These are phyloP conservation scores for Melikaiella ostensackeni DNA, from an alignment of 2,888 invertebrate species.

Conservation along the genomic window DNA sequence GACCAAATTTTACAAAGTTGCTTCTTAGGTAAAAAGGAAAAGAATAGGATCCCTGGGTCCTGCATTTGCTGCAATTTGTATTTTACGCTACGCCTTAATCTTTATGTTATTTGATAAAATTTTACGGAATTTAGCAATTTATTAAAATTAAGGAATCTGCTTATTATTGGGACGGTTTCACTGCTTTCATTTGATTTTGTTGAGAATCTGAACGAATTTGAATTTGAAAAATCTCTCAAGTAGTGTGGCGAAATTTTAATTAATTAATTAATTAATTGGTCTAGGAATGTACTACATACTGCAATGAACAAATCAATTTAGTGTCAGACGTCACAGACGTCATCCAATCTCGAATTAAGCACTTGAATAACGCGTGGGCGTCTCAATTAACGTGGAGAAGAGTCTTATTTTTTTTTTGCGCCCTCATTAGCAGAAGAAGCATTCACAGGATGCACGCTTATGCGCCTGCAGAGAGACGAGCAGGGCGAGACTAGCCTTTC, in stretches of 20 bases:
- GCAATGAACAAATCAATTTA: constrained; percentile 17
- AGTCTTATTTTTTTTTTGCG: constrained; percentile 28
- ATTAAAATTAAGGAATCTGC: too few relatives aligned
- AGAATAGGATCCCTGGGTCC: too few relatives aligned
- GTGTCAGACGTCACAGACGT: background rate
- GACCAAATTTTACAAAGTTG: too few relatives aligned
- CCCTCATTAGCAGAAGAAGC: constrained; percentile 22
- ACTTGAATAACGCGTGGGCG: constrained; percentile 22
- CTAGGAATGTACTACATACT: background rate
- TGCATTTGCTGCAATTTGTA: too few relatives aligned
- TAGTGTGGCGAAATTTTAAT: background rate
- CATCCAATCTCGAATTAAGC: constrained; percentile 16
- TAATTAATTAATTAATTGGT: background rate
- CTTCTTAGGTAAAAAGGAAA: too few relatives aligned
- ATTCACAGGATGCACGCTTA: constrained; percentile 5
- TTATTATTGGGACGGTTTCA: too few relatives aligned
- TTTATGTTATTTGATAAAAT: too few relatives aligned
- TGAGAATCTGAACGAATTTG: too few relatives aligned
- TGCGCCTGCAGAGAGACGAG: background rate
- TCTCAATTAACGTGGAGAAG: constrained; percentile 23
- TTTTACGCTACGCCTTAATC: too few relatives aligned
- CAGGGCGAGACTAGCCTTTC: constrained; percentile 1
- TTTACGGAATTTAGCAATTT: too few relatives aligned
- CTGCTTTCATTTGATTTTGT: too few relatives aligned
- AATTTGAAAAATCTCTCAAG: too few relatives aligned